Evolutionary conservation across 2,888 invertebrate species (phyloP).

Genomic region (Apocheima hispidaria): DNA sequence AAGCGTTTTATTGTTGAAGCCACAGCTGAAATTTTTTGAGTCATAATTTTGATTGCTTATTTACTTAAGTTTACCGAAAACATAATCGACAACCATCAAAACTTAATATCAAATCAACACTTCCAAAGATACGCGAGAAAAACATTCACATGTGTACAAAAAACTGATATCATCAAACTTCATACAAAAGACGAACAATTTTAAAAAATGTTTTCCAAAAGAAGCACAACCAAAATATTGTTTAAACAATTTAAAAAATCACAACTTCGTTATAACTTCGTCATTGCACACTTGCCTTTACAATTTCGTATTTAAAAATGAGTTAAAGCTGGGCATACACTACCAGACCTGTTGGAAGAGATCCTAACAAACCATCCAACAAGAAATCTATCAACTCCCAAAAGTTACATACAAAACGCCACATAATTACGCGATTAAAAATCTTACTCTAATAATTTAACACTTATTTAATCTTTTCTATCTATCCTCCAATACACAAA

Average conservation of each 20-base stretch:
- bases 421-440: not conserved
- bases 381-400: constrained; percentile 1
- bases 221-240: constrained; percentile 64
- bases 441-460: constrained; percentile 7
- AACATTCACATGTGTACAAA: constrained; percentile 34
- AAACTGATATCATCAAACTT: constrained; percentile 41
- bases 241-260: constrained; percentile 50
- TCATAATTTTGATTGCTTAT: not conserved
- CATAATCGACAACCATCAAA: constrained; percentile 5
- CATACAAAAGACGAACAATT: constrained; percentile 42
- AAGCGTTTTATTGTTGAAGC: constrained; percentile 18
- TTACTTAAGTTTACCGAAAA: constrained; percentile 6
- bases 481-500: constrained; percentile 16
- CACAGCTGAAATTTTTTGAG: constrained; percentile 13
- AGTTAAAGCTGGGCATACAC: constrained; percentile 43
- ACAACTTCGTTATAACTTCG: constrained; percentile 52
- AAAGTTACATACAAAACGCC: constrained; percentile 17
- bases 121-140: constrained; percentile 14
- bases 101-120: constrained; percentile 29
- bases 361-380: constrained; percentile 16
- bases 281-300: constrained; percentile 64
- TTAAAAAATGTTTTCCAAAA: constrained; percentile 44
- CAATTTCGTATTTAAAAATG: constrained; percentile 36
- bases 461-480: not conserved
- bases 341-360: constrained; percentile 37